Conservation (phyloP, 2,888 invertebrate species). For the Danaus chrysippus region DNA sequence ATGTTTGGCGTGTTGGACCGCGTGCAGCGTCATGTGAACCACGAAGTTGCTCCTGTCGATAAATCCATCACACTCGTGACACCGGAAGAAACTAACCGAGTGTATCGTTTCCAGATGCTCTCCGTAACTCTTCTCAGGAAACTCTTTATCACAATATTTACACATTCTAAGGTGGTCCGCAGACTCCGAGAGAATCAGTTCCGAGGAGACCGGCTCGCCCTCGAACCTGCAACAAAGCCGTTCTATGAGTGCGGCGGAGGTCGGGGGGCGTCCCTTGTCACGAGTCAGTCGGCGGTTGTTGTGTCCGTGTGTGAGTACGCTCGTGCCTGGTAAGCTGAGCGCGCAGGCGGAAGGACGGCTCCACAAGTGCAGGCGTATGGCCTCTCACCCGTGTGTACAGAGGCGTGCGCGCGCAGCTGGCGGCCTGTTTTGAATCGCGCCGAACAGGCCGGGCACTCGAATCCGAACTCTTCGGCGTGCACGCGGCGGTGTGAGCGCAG, state of each 20-base stretch:
- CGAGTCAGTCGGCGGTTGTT: background rate
- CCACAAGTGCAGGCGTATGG: slow-evolving; percentile 76
- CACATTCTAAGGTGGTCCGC: slow-evolving; percentile 31
- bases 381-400: slow-evolving; percentile 77
- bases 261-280: background rate
- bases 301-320: slow-evolving; percentile 33
- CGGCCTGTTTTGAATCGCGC: slow-evolving; percentile 74
- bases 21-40: slow-evolving; percentile 61
- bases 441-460: slow-evolving; percentile 71
- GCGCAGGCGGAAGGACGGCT: slow-evolving; percentile 67
- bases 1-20: slow-evolving; percentile 35
- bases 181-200: no score
- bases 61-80: slow-evolving; percentile 60
- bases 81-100: slow-evolving; percentile 33
- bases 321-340: slow-evolving; percentile 48
- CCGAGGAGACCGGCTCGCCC: background rate
- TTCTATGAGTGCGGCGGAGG: slow-evolving; percentile 20
- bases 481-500: slow-evolving; percentile 67
- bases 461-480: slow-evolving; percentile 55
- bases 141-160: slow-evolving; percentile 40
- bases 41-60: slow-evolving; percentile 52
- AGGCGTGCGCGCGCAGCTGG: slow-evolving; percentile 74
- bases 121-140: slow-evolving; percentile 28
- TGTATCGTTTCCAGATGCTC: slow-evolving; percentile 53
- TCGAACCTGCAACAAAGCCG: slow-evolving; percentile 49